Conservation (phyloP, 2,888 invertebrate species). For the Drosophila greeni region DNA sequence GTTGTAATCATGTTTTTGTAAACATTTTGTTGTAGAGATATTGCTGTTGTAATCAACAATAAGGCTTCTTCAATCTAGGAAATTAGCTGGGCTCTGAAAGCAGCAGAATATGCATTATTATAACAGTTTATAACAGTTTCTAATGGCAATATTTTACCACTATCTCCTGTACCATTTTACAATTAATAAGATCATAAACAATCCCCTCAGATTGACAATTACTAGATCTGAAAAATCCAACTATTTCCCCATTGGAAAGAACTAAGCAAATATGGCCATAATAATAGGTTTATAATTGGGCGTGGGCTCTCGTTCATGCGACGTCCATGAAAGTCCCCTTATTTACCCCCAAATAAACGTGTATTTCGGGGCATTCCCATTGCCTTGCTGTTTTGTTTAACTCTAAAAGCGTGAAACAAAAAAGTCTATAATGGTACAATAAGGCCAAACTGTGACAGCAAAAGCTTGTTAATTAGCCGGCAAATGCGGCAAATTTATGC, state of each 20-base stretch:
- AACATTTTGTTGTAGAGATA: background rate
- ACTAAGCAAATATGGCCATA: background rate
- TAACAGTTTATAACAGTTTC: background rate
- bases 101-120: background rate
- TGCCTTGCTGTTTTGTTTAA: background rate
- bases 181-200: background rate
- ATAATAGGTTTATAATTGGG: background rate
- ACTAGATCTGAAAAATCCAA: no score
- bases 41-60: background rate
- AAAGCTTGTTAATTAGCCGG: slow-evolving; percentile 18
- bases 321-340: slow-evolving; percentile 2
- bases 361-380: background rate
- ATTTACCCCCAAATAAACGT: background rate
- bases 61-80: no score
- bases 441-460: slow-evolving; percentile 7
- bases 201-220: background rate
- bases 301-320: background rate
- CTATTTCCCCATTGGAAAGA: background rate
- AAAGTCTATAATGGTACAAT: background rate
- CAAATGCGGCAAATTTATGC: slow-evolving; percentile 38
- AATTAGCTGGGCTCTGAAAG: background rate
- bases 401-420: background rate
- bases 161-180: background rate
- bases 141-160: background rate
- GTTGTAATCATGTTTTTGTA: no score